Evolutionary conservation across 2,797 vertebrate species (phyloP), one percentile per base, ranked within the genome.

Genomic region (Notolabrus celidotus): DNA sequence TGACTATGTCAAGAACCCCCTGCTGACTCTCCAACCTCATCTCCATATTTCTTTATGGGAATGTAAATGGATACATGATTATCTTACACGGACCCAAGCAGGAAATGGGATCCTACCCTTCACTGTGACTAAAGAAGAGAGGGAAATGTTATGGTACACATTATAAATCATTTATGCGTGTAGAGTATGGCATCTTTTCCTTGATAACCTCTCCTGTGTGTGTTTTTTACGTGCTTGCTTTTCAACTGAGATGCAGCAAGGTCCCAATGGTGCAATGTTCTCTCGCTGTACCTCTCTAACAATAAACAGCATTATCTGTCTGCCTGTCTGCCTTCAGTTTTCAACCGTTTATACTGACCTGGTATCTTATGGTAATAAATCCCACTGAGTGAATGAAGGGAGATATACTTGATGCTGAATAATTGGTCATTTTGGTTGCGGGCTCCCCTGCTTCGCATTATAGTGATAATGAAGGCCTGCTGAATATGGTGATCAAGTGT

Each of bases 41-140:
- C 92, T 92, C 91, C 92, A 93, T 92, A 93, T 89, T 91, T 79
- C 77, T 90, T 91, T 91, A 89, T 91, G 80, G 90, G 85, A 91
- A 93, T 92, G 86, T 91, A 93, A 93, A 92, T 92, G 86, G 88
- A 75, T 89, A 92, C 91, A 93, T 92, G 91, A 92, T 93, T 92
- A 92, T 92, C 90, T 89, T 89, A 92, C 90, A 93, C 80, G 76
- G 87, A 83, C 86, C 80, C 79, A 74, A 78, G 89, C 79, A 91
- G 85, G 86, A 91, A 90, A 90, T 88, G 72, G 84, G 88, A 92
- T 90, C 84, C 80, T 67, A 85, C 82, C 80, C 83, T 89, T 90
- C 77, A 68, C 85, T 83, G 82, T 91, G 91, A 92, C 90, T 83
- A 90, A 91, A 93, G 90, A 84, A 91, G 85, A 86, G 85, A 86